Evolutionary conservation across 2,797 vertebrate genomes (phyloP).

Genomic region (Lagothrix lagotricha): DNA sequence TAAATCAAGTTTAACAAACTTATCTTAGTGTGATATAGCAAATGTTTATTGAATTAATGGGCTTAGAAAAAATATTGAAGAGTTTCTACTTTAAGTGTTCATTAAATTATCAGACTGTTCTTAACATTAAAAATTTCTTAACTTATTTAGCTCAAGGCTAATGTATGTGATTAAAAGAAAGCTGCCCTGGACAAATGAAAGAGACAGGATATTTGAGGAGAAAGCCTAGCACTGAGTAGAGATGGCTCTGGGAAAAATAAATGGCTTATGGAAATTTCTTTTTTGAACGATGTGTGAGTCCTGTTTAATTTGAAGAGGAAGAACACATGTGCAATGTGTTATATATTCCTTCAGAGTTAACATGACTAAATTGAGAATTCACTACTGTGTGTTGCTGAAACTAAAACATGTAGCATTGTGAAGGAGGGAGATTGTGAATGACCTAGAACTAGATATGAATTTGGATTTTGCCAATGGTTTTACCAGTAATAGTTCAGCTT

Average conservation of each 20-base stretch:
- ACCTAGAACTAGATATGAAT: not conserved
- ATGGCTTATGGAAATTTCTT: not conserved
- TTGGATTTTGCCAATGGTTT: not conserved
- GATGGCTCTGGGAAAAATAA: not conserved
- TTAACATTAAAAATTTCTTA: conserved; percentile 41
- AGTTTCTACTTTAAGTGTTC: conserved; percentile 44
- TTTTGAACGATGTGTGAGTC: not conserved
- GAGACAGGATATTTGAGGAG: not conserved
- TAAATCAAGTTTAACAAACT: conserved; percentile 59
- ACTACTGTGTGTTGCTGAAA: not conserved
- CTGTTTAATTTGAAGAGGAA: not conserved
- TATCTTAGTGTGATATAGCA: not conserved
- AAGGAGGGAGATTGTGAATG: not conserved
- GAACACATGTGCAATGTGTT: not conserved
- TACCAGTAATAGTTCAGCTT: not conserved
- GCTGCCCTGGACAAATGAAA: not conserved
- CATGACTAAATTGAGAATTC: not conserved
- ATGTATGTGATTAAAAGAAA: conserved; percentile 23
- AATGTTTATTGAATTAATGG: conserved; percentile 58
- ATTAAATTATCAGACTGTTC: conserved; percentile 55
- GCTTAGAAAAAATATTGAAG: conserved; percentile 53
- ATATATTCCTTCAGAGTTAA: not conserved
- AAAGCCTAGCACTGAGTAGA: not conserved
- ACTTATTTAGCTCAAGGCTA: conserved; percentile 51
- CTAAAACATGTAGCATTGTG: not conserved